Evolutionary conservation across 2,113 vertebrate species (phyloP).

Genomic region (Pimephales promelas): DNA sequence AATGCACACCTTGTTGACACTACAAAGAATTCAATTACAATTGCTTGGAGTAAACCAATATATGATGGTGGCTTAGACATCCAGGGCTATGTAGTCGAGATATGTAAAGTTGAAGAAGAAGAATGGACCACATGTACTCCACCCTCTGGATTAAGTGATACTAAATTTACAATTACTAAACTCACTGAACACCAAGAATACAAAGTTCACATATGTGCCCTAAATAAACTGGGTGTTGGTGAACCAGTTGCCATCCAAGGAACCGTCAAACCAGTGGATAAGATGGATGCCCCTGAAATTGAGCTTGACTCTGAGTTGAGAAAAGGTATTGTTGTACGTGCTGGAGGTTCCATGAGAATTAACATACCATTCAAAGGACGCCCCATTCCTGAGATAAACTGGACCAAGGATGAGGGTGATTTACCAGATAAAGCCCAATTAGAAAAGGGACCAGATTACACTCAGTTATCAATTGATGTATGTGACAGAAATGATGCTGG

Average conservation of each 20-base stretch:
- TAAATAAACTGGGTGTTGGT: conserved; percentile 93
- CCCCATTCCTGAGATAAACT: conserved; percentile 89
- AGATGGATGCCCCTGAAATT: conserved; percentile 92
- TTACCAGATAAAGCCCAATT: conserved; percentile 89
- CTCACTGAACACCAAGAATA: conserved; percentile 95
- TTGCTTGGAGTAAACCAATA: conserved; percentile 93
- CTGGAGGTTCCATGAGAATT: conserved; percentile 91
- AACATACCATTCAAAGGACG: conserved; percentile 92
- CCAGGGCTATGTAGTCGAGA: conserved; percentile 92
- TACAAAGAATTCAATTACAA: conserved; percentile 83
- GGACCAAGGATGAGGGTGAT: conserved; percentile 92
- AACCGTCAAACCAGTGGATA: conserved; percentile 89
- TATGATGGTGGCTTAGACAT: conserved; percentile 97
- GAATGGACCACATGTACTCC: conserved; percentile 93
- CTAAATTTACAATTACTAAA: conserved; percentile 88
- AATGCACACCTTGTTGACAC: conserved; percentile 87
- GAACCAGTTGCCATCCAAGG: conserved; percentile 86
- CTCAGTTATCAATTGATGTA: conserved; percentile 90
- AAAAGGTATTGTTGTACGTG: conserved; percentile 92
- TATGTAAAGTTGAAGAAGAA: conserved; percentile 95
- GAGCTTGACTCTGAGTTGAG: conserved; percentile 92
- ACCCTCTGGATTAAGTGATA: conserved; percentile 83
- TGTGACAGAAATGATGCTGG: conserved; percentile 96
- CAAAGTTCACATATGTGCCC: conserved; percentile 89
- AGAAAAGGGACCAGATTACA: conserved; percentile 86